Evolutionary conservation across 2,888 invertebrate species (phyloP), one percentile per base, ranked within the genome.

Genomic region (Epinotia bilunana): DNA sequence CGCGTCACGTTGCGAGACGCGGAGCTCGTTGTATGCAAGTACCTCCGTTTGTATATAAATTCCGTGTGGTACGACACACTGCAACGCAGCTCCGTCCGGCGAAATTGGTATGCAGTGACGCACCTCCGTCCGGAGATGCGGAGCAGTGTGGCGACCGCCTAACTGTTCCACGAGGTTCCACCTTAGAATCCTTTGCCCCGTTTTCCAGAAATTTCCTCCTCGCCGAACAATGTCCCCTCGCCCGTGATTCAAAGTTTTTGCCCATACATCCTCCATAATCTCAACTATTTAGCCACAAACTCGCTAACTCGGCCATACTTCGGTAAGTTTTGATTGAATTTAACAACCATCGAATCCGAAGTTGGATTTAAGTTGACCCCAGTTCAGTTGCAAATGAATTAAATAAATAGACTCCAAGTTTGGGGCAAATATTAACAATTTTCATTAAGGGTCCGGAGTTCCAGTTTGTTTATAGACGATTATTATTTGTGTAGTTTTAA

Each of bases 321-420:
- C 53, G 64, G 20, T 12, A 64, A 74, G 74, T 70, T 74, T 49
- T 70, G 70, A 70, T 74, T 74, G 74, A 70, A 70, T 70, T 64
- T 69, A 49, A 69, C 72, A 69, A 43, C 62, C 57, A 69, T 58
- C 46, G 73, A 46, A 57, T 53, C 53, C 33, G n/a, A 61, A 23
- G 43, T 57, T 57, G 28, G 33, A 57, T 63, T 62, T 58, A 49
- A 69, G 69, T 69, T 58, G 74, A 74, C 74, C 74, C 73, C 46
- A 61, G 53, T 13, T 68, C 68, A 49, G 61, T 62, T 67, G 58
- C 67, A 68, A 68, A 70, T 70, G 53, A 73, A 73, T 73, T 73
- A 58, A 68, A 73, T 73, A 73, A 73, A 73, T 55, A 72, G 71
- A 73, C 33, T 20, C 57, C 18, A 58, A 65, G 12, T 62, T 23